Percentiles rank a stretch among this genome's conserved stretches.
Conservation (phyloP, 2,888 invertebrate species). For the Dioctria rufipes region DNA sequence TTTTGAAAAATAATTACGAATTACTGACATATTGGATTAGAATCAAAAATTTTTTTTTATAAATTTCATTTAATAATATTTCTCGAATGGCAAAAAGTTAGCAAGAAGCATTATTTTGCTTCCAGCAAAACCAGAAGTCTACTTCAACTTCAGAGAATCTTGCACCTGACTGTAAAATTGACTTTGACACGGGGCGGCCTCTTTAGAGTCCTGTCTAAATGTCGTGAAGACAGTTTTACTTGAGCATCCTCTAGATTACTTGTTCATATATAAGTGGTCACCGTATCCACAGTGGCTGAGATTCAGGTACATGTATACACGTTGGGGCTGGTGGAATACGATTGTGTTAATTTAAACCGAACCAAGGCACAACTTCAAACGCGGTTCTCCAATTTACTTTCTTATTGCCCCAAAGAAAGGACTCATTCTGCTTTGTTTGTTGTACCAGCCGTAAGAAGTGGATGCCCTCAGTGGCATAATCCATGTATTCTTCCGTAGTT, state of each 20-base stretch:
- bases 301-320: slow-evolving; percentile 17
- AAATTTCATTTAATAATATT: too few relatives aligned
- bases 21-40: too few relatives aligned
- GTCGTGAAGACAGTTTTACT: slow-evolving; percentile 40
- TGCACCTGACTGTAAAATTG: slow-evolving; percentile 17
- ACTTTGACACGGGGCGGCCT: slow-evolving; percentile 28
- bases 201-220: slow-evolving; percentile 19
- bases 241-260: slow-evolving; percentile 15
- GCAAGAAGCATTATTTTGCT: too few relatives aligned
- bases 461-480: slow-evolving; percentile 39
- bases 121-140: not conserved
- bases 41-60: too few relatives aligned
- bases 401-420: slow-evolving; percentile 37
- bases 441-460: slow-evolving; percentile 15
- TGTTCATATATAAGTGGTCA: slow-evolving; percentile 8
- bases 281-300: not conserved
- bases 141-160: slow-evolving; percentile 19
- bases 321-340: not conserved
- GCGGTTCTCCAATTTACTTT: slow-evolving; percentile 25
- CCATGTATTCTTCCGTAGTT: slow-evolving; percentile 1
- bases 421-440: slow-evolving; percentile 22
- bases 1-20: too few relatives aligned
- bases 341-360: slow-evolving; percentile 14
- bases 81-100: not conserved
- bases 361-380: slow-evolving; percentile 21